Percentiles rank a stretch among this genome's conserved stretches.
Evolutionary conservation across 2,113 vertebrate genomes (phyloP).

Genomic region (Leptobrachium ailaonicum): DNA sequence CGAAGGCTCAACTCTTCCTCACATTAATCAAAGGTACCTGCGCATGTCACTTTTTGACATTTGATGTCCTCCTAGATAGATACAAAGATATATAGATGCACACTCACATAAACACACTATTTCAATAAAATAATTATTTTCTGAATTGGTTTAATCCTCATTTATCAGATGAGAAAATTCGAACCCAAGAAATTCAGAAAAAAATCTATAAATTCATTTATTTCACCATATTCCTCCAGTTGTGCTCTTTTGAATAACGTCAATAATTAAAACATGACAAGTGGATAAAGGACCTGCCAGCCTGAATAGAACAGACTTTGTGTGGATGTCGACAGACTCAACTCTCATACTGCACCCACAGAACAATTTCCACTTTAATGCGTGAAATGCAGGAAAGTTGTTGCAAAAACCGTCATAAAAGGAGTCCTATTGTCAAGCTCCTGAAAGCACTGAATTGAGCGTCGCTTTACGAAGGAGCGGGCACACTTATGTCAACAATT

Average conservation of each 20-base stretch:
- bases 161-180: neutral
- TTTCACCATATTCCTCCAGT: neutral
- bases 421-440: conserved; percentile 18
- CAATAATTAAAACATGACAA: conserved; percentile 39
- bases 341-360: conserved; percentile 3
- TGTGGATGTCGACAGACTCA: conserved; percentile 25
- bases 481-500: neutral
- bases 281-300: conserved; percentile 30
- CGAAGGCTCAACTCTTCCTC: no score
- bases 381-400: conserved; percentile 1
- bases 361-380: conserved; percentile 23
- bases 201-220: conserved; percentile 15
- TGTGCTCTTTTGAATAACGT: conserved; percentile 12
- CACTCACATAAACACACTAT: no score
- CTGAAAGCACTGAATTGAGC: conserved; percentile 8
- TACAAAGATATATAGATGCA: no score
- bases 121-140: no score
- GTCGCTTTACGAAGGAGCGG: conserved; percentile 9
- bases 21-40: no score
- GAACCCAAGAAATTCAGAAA: neutral
- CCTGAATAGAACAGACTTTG: conserved; percentile 19
- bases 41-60: no score
- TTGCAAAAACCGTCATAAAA: conserved; percentile 21
- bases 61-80: no score
- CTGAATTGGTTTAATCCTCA: no score